Conservation (phyloP, 2,888 invertebrate species). For the Panopea generosa region DNA sequence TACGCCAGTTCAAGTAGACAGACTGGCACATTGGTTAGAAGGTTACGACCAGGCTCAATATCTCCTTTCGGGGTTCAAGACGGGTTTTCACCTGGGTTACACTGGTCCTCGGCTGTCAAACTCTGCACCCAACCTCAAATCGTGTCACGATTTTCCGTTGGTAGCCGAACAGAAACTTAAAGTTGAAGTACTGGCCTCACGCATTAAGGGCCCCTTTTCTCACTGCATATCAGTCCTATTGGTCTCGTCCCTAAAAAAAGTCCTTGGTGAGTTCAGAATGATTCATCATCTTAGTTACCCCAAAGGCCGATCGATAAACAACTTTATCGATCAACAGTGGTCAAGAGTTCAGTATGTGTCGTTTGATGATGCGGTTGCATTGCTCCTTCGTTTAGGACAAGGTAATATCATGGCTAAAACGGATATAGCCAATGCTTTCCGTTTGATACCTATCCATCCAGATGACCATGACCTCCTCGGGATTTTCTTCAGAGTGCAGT, state of each 20-base stretch:
- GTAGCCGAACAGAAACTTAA: constrained; percentile 12
- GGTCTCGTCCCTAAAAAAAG: constrained; percentile 45
- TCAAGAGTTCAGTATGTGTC: constrained; percentile 26
- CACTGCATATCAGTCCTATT: constrained; percentile 31
- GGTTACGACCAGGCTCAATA: neutral
- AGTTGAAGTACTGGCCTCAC: constrained; percentile 7
- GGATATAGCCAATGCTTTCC: constrained; percentile 52
- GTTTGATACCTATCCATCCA: constrained; percentile 48
- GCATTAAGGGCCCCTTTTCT: constrained; percentile 27
- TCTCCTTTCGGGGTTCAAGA: constrained; percentile 15
- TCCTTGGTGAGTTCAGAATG: constrained; percentile 31
- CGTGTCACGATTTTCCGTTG: constrained; percentile 12
- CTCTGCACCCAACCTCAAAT: constrained; percentile 14
- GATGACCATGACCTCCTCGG: constrained; percentile 51
- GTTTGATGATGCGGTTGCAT: constrained; percentile 40
- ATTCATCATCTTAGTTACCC: constrained; percentile 52
- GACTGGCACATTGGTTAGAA: neutral
- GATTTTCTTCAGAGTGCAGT: constrained; percentile 24
- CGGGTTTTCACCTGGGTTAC: constrained; percentile 26
- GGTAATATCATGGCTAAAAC: constrained; percentile 38
- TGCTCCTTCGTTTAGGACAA: constrained; percentile 17
- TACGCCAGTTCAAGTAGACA: neutral
- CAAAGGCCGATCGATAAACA: constrained; percentile 44
- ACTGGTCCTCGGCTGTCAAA: neutral
- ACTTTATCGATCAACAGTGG: constrained; percentile 23